These are phyloP conservation scores for Actias luna DNA, from an alignment of 2,888 invertebrate species.

Conservation along the genomic window DNA sequence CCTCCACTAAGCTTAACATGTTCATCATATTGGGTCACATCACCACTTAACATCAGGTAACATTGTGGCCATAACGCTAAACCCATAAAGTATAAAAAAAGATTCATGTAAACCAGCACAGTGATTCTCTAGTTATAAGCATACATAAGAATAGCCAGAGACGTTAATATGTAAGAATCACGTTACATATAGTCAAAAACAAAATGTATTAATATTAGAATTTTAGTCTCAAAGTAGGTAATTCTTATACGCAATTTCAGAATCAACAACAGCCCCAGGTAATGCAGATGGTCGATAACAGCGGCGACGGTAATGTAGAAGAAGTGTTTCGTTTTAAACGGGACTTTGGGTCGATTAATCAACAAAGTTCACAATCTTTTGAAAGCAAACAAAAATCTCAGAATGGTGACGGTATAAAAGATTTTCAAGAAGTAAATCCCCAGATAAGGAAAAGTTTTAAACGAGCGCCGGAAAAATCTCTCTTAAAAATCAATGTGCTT, in stretches of 20 bases:
- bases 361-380: neutral
- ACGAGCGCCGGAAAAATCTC: slow-evolving; percentile 38
- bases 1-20: too few species aligned
- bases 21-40: too few species aligned
- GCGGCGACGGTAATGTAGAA: slow-evolving; percentile 64
- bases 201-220: neutral
- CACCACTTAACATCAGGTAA: too few species aligned
- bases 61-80: too few species aligned
- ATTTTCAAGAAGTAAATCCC: slow-evolving; percentile 24
- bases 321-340: slow-evolving; percentile 69
- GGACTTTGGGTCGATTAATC: slow-evolving; percentile 27
- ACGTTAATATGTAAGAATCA: too few species aligned
- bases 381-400: neutral
- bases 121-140: too few species aligned
- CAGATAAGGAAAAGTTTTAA: slow-evolving; percentile 34
- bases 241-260: slow-evolving; percentile 37
- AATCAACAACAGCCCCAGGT: slow-evolving; percentile 63
- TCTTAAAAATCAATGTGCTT: slow-evolving; percentile 74
- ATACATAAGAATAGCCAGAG: too few species aligned
- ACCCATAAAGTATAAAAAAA: too few species aligned
- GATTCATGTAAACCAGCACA: too few species aligned
- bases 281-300: slow-evolving; percentile 71
- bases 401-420: slow-evolving; percentile 27
- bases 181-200: neutral
- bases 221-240: neutral